Evolutionary conservation across 1,140 invertebrate genomes (phyloP).

Genomic region (Caenorhabditis remanei): DNA sequence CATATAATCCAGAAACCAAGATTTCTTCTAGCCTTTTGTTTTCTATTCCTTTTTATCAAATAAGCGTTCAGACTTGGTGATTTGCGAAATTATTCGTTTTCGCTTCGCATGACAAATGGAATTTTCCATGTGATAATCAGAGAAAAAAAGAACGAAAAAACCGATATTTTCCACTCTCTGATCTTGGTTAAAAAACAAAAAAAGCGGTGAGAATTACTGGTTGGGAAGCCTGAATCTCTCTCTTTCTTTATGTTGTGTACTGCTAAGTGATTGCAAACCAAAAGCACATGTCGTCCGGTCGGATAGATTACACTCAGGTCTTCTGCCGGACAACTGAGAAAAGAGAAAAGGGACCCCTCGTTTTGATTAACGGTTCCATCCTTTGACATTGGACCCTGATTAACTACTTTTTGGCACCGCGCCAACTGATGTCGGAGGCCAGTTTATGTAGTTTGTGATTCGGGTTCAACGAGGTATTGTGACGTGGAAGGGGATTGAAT

Average conservation of each 20-base stretch:
- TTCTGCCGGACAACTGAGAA: conserved; percentile 7
- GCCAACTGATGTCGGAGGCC: conserved; percentile 25
- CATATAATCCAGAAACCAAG: too few relatives aligned
- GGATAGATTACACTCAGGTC: conserved; percentile 41
- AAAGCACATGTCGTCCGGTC: conserved; percentile 49
- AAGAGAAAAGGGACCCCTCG: background rate
- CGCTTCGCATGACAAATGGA: too few relatives aligned
- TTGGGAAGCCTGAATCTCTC: background rate
- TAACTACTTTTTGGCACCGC: conserved; percentile 41
- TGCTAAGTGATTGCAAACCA: conserved; percentile 29
- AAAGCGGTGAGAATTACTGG: conserved; percentile 4
- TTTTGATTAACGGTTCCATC: conserved; percentile 52
- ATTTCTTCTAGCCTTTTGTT: too few relatives aligned
- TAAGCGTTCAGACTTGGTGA: too few relatives aligned
- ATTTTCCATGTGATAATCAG: background rate
- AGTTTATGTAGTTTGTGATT: background rate
- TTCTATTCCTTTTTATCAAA: too few relatives aligned
- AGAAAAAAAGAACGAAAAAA: background rate
- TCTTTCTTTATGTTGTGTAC: background rate
- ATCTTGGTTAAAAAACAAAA: background rate
- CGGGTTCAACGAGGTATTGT: background rate
- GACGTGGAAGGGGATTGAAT: background rate
- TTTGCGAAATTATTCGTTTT: too few relatives aligned
- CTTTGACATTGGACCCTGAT: conserved; percentile 4
- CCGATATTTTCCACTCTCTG: background rate